These are phyloP conservation scores for Odocoileus hemionus DNA, from an alignment of 2,113 vertebrate genomes.

Conservation along the genomic window DNA sequence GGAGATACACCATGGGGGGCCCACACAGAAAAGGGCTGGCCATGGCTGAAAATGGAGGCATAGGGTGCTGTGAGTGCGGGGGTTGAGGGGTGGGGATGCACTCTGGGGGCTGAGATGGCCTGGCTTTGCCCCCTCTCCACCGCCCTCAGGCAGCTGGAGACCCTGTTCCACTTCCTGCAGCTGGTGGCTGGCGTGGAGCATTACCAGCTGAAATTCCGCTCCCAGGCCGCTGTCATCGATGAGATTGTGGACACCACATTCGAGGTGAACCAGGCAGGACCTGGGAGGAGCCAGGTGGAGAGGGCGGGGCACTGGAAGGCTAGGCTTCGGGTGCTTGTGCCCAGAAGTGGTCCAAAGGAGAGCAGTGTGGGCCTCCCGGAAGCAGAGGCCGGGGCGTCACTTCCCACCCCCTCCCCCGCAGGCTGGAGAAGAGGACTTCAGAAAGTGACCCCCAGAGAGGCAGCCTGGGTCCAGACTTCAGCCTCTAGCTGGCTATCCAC, in stretches of 20 bases:
- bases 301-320: neutral
- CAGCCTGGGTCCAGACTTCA: neutral
- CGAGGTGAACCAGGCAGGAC: constrained; percentile 46
- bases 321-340: neutral
- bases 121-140: neutral
- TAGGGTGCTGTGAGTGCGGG: too few relatives aligned
- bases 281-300: accelerated
- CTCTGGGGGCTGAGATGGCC: neutral
- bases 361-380: neutral
- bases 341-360: neutral
- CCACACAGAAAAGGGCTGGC: neutral
- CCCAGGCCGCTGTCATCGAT: constrained; percentile 41
- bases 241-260: constrained; percentile 68
- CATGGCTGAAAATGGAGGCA: neutral
- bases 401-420: neutral
- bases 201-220: constrained; percentile 64
- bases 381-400: neutral
- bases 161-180: constrained; percentile 64
- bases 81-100: neutral
- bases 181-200: constrained; percentile 55
- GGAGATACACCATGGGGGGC: neutral
- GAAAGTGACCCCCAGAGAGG: neutral
- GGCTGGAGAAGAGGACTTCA: constrained; percentile 65
- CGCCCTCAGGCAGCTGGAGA: constrained; percentile 41
- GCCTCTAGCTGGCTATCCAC: neutral